A percentile compares a stretch with the other conserved stretches of the same genome.
Conservation (phyloP, 2,113 vertebrate genomes). For the Boulengeromyrus knoepffleri region DNA sequence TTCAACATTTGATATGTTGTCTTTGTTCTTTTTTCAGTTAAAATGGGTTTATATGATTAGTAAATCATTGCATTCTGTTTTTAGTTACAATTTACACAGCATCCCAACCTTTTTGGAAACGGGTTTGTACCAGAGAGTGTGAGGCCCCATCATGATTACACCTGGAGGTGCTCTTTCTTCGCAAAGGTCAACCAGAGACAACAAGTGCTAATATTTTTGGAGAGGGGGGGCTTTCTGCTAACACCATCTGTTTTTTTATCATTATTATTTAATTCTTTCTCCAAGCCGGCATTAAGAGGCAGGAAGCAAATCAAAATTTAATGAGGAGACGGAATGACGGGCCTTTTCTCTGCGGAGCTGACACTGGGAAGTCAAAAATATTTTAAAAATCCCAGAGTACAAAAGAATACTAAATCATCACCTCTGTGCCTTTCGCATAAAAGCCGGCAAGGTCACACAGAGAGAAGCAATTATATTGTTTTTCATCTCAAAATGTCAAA, state of each 20-base stretch:
- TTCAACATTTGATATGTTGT: background rate
- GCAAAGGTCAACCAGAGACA: background rate
- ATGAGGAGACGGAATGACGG: constrained; percentile 20
- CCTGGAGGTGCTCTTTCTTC: background rate
- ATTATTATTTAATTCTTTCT: background rate
- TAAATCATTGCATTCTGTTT: background rate
- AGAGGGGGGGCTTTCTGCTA: background rate
- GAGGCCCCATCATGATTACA: background rate
- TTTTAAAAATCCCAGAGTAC: constrained; percentile 11
- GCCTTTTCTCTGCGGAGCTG: constrained; percentile 14
- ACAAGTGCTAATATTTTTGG: background rate
- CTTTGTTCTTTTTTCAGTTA: background rate
- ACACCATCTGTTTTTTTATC: background rate
- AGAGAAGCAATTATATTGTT: background rate
- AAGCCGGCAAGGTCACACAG: background rate
- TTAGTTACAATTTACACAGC: background rate
- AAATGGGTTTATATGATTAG: background rate
- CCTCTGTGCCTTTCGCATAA: background rate
- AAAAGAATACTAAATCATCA: constrained; percentile 26
- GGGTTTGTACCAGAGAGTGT: background rate
- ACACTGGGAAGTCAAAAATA: constrained; percentile 16
- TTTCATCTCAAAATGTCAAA: constrained; percentile 6
- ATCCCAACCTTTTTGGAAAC: background rate
- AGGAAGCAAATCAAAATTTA: constrained; percentile 26
- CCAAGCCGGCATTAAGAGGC: constrained; percentile 7